phyloP scores from a whole-genome alignment of 2,113 vertebrate genomes.

The Oncorhynchus masou region DNA sequence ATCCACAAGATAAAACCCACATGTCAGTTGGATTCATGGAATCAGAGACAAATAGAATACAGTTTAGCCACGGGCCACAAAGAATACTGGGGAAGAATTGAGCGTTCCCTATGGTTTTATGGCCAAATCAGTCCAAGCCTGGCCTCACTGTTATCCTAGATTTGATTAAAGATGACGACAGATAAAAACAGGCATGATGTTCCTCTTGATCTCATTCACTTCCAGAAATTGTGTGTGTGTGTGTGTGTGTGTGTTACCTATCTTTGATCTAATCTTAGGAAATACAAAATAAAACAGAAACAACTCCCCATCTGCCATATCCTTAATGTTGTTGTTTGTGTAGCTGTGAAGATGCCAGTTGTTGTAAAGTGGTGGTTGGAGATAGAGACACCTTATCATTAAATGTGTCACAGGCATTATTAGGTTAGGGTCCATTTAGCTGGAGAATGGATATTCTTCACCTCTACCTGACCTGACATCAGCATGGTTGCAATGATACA shows the following conservation, averaged over 20 bases:
- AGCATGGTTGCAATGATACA: conserved; percentile 13
- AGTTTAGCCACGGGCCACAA: not conserved
- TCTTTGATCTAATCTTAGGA: conserved; percentile 29
- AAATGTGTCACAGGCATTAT: conserved; percentile 34
- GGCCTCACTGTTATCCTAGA: conserved; percentile 28
- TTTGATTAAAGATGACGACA: conserved; percentile 48
- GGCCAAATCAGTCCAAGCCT: conserved; percentile 13
- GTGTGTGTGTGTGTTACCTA: conserved; percentile 5
- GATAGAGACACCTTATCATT: conserved; percentile 26
- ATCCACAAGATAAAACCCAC: not conserved
- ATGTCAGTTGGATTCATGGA: conserved; percentile 2
- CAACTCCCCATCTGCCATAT: conserved; percentile 26
- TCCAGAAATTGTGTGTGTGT: conserved; percentile 22
- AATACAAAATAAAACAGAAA: conserved; percentile 13
- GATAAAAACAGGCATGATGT: conserved; percentile 37
- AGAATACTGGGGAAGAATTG: not conserved
- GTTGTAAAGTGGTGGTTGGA: not conserved
- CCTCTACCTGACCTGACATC: conserved; percentile 23
- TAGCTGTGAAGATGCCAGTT: no score
- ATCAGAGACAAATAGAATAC: not conserved
- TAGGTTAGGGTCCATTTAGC: conserved; percentile 34
- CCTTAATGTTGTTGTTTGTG: not conserved
- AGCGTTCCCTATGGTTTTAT: conserved; percentile 7
- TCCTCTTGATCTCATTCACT: conserved; percentile 52
- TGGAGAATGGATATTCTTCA: conserved; percentile 33